Evolutionary conservation across 1,140 invertebrate species (phyloP).

Genomic region (Drosophila simulans): DNA sequence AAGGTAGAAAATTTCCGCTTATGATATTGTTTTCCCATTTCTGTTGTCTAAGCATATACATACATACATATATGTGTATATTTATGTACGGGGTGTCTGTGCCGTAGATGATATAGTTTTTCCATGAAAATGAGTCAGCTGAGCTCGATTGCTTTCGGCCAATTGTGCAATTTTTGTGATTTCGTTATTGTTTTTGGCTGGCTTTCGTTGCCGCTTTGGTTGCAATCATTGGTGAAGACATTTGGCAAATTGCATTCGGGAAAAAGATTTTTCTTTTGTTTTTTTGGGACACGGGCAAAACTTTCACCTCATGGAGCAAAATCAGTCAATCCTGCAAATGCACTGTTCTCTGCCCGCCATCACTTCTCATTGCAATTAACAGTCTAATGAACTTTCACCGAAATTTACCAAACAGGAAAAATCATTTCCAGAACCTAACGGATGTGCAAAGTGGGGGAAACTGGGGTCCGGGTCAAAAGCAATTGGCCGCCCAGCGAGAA

Average conservation of each 20-base stretch:
- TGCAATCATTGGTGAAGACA: constrained; percentile 79
- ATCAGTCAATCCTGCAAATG: constrained; percentile 50
- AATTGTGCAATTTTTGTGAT: constrained; percentile 75
- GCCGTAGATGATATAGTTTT: constrained; percentile 37
- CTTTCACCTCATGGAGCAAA: constrained; percentile 66
- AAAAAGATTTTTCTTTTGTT: constrained; percentile 45
- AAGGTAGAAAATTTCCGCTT: constrained; percentile 50
- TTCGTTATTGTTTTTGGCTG: constrained; percentile 49
- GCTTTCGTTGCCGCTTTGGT: constrained; percentile 58
- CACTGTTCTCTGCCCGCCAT: background rate
- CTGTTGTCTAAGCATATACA: constrained; percentile 56
- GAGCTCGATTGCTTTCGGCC: constrained; percentile 51
- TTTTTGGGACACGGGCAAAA: constrained; percentile 16
- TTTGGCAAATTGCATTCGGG: constrained; percentile 78
- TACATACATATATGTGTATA: background rate
- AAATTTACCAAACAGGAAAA: constrained; percentile 63
- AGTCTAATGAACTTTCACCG: constrained; percentile 75
- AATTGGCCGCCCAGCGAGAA: constrained; percentile 72
- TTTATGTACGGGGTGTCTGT: constrained; percentile 7
- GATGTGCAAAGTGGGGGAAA: constrained; percentile 54
- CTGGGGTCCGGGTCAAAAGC: constrained; percentile 68
- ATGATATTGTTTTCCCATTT: constrained; percentile 45
- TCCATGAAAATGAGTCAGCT: constrained; percentile 57
- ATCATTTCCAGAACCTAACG: constrained; percentile 71
- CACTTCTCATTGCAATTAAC: constrained; percentile 55